phyloP scores from a whole-genome alignment of 2,888 invertebrate genomes.

The Antheraea yamamai region DNA sequence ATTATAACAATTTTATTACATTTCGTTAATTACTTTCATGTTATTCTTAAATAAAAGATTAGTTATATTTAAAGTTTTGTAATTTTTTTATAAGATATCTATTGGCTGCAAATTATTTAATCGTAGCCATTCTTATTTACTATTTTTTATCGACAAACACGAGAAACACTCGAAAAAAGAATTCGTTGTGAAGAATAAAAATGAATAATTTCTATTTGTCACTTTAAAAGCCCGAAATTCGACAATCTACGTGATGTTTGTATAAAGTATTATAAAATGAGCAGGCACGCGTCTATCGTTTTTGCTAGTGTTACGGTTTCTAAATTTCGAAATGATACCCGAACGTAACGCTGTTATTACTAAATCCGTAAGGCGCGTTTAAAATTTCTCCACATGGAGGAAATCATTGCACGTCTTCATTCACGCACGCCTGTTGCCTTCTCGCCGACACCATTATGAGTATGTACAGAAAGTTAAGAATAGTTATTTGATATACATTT shows the following conservation, averaged over 20 bases:
- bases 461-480: slow-evolving; percentile 16
- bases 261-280: slow-evolving; percentile 41
- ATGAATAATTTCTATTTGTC: not conserved
- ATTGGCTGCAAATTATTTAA: too few species aligned
- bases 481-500: slow-evolving; percentile 9
- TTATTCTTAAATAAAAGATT: not conserved
- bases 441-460: slow-evolving; percentile 5
- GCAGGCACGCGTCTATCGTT: slow-evolving; percentile 60
- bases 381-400: slow-evolving; percentile 29
- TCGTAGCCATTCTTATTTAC: too few species aligned
- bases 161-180: not conserved
- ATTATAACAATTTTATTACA: not conserved
- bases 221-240: slow-evolving; percentile 6
- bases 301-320: slow-evolving; percentile 54
- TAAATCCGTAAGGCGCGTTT: slow-evolving; percentile 46
- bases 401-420: slow-evolving; percentile 17
- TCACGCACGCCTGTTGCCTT: slow-evolving; percentile 12
- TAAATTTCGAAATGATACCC: slow-evolving; percentile 51
- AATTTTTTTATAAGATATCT: not conserved
- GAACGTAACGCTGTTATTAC: slow-evolving; percentile 49
- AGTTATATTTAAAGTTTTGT: too few species aligned
- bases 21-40: not conserved
- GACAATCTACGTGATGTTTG: slow-evolving; percentile 54
- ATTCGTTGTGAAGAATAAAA: not conserved
- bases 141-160: not conserved